These are phyloP conservation scores for Homarus americanus DNA, from an alignment of 1,140 invertebrate species.

Conservation along the genomic window DNA sequence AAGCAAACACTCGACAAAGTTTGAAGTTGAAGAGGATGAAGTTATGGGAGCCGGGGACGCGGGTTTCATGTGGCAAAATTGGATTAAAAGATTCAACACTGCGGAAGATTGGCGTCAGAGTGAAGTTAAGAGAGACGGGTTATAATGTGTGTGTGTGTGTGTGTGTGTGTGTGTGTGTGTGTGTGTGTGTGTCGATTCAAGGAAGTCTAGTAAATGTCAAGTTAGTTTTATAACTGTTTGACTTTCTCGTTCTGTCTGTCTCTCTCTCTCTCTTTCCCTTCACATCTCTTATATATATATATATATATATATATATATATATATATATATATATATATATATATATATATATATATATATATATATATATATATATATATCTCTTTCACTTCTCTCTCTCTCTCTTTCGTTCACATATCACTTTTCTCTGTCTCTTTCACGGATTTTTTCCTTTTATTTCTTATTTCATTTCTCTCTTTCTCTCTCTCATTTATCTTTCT, in stretches of 20 bases:
- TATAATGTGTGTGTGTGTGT: conserved; percentile 21
- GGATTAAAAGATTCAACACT: conserved; percentile 44
- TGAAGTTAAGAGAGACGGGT: conserved; percentile 43
- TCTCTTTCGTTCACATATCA: background rate
- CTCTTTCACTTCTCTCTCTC: background rate
- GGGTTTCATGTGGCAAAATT: conserved; percentile 5
- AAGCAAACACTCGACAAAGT: conserved; percentile 73
- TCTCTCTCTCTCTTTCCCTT: background rate
- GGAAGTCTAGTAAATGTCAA: no score
- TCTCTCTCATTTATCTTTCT: no score
- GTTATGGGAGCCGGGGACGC: conserved; percentile 55
- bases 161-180: background rate
- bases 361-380: conserved; percentile 35
- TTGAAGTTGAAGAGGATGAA: conserved; percentile 69
- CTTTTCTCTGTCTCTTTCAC: no score
- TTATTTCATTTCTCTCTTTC: no score
- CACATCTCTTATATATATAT: no score
- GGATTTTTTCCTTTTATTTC: no score
- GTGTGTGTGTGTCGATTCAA: background rate
- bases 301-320: background rate
- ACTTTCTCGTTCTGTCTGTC: background rate
- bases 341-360: conserved; percentile 31
- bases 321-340: conserved; percentile 36
- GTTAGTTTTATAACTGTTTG: no score
- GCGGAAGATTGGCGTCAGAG: conserved; percentile 38